Evolutionary conservation across 2,797 vertebrate species (phyloP).

Genomic region (Crenichthys baileyi): DNA sequence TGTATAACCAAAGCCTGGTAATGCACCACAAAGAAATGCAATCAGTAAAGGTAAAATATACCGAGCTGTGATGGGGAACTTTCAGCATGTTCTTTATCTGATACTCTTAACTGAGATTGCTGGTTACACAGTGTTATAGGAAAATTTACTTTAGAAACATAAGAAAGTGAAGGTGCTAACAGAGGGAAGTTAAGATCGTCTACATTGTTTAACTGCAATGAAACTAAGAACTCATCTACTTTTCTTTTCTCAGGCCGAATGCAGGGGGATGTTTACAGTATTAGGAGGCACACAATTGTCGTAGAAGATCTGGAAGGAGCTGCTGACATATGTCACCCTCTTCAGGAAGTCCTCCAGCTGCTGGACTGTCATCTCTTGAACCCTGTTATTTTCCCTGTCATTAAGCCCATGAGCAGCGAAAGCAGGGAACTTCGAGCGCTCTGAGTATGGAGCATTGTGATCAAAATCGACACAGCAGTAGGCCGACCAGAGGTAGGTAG

Average conservation of each 20-base stretch:
- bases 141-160: not conserved
- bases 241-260: conserved; percentile 7
- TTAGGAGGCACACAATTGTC: conserved; percentile 66
- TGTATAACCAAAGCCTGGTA: not conserved
- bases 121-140: not conserved
- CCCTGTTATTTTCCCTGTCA: conserved; percentile 48
- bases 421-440: conserved; percentile 74
- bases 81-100: not conserved
- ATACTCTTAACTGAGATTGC: not conserved
- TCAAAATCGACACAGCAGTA: conserved; percentile 77
- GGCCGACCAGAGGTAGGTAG: conserved; percentile 77
- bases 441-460: conserved; percentile 70
- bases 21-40: not conserved
- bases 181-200: not conserved
- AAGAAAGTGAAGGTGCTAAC: not conserved
- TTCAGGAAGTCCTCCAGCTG: conserved; percentile 76
- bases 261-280: conserved; percentile 4
- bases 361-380: conserved; percentile 70
- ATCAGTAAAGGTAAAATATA: not conserved
- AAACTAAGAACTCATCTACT: not conserved
- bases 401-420: conserved; percentile 74
- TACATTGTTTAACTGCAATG: too few relatives aligned
- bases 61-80: not conserved
- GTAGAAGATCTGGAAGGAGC: conserved; percentile 75
- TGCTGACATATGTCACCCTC: conserved; percentile 68